These are phyloP conservation scores for Thaleichthys pacificus DNA, from an alignment of 2,797 vertebrate genomes.

Conservation along the genomic window DNA sequence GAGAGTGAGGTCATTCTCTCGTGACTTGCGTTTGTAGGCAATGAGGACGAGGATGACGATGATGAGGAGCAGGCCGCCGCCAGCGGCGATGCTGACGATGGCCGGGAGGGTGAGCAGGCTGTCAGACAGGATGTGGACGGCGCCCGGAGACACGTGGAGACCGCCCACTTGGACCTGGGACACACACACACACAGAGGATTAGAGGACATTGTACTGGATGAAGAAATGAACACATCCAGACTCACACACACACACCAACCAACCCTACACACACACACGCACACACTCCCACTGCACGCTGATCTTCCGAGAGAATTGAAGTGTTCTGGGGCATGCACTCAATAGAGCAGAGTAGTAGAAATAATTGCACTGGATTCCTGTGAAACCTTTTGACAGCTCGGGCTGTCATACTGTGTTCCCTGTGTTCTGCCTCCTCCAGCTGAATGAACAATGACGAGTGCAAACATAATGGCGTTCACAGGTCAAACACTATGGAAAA, in stretches of 20 bases:
- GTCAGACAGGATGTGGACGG: slow-evolving; percentile 91
- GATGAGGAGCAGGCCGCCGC: slow-evolving; percentile 94
- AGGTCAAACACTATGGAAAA: slow-evolving; percentile 34
- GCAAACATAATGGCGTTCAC: slow-evolving; percentile 48
- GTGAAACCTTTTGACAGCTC: slow-evolving; percentile 57
- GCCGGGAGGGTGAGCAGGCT: slow-evolving; percentile 95
- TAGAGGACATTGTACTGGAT: neutral
- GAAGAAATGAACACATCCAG: neutral
- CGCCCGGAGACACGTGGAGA: slow-evolving; percentile 89
- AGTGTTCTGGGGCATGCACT: slow-evolving; percentile 45
- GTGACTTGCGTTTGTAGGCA: slow-evolving; percentile 97
- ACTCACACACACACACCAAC: slow-evolving; percentile 17
- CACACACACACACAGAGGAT: slow-evolving; percentile 7
- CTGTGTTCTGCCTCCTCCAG: slow-evolving; percentile 53
- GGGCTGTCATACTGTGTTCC: slow-evolving; percentile 11
- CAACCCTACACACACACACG: slow-evolving; percentile 31
- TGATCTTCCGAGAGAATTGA: slow-evolving; percentile 19
- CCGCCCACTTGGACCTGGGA: slow-evolving; percentile 92
- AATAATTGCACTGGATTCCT: slow-evolving; percentile 57
- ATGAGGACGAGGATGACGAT: slow-evolving; percentile 98
- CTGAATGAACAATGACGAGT: slow-evolving; percentile 54
- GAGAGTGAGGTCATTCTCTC: slow-evolving; percentile 95
- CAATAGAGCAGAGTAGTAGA: slow-evolving; percentile 49
- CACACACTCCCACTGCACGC: neutral
- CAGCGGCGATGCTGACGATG: slow-evolving; percentile 94